These are phyloP conservation scores for Atta colombica DNA, from an alignment of 1,140 invertebrate species.

Conservation along the genomic window DNA sequence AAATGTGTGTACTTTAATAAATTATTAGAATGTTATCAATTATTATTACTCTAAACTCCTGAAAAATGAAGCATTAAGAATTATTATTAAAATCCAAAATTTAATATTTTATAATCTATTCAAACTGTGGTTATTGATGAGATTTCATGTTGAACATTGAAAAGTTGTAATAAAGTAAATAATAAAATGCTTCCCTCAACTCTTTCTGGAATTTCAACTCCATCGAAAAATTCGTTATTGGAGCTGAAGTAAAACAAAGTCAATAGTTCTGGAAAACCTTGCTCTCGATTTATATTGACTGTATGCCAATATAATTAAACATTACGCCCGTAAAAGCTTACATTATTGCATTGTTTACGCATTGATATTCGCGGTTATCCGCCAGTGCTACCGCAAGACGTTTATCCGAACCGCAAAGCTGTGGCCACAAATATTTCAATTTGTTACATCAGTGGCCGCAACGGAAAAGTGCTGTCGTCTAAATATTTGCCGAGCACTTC, in stretches of 20 bases:
- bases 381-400: slow-evolving; percentile 33
- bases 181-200: background rate
- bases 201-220: background rate
- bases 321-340: background rate
- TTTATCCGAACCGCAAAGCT: slow-evolving; percentile 42
- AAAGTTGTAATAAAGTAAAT: background rate
- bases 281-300: background rate
- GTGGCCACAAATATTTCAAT: slow-evolving; percentile 51
- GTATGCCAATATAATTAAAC: slow-evolving; percentile 34
- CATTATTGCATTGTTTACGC: slow-evolving; percentile 50
- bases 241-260: background rate
- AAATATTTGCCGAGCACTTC: slow-evolving; percentile 58
- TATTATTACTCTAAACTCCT: background rate
- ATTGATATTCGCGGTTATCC: slow-evolving; percentile 27
- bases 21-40: background rate
- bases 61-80: background rate
- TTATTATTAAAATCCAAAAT: background rate
- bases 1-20: background rate
- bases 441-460: slow-evolving; percentile 50
- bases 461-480: slow-evolving; percentile 55
- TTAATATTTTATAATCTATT: background rate
- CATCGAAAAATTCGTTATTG: background rate
- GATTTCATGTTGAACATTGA: background rate
- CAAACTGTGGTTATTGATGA: background rate
- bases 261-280: background rate